phyloP scores from a whole-genome alignment of 1,140 invertebrate species.

The Harpegnathos saltator region DNA sequence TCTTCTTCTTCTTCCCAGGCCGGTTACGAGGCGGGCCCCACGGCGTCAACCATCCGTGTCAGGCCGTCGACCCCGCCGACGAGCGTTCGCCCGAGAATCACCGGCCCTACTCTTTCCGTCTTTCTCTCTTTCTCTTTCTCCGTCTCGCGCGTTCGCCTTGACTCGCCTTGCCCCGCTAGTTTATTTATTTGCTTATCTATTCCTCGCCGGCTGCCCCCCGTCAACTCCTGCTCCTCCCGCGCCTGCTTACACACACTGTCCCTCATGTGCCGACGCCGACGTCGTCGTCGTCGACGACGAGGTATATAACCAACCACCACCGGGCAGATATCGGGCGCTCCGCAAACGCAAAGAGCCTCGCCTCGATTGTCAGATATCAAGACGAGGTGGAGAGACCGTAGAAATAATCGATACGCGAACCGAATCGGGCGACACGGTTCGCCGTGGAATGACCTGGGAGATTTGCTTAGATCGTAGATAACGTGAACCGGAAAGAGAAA shows the following conservation, averaged over 20 bases:
- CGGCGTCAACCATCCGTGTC: conserved; percentile 83
- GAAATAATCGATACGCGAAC: conserved; percentile 71
- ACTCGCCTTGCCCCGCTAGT: conserved; percentile 77
- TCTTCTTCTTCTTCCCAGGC: conserved; percentile 74
- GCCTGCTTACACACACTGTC: background rate
- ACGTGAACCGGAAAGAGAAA: background rate
- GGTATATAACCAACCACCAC: conserved; percentile 53
- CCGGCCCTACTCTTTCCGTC: conserved; percentile 67
- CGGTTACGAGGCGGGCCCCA: conserved; percentile 78
- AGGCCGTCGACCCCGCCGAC: conserved; percentile 81
- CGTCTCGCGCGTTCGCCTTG: conserved; percentile 30
- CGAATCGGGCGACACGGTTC: conserved; percentile 59
- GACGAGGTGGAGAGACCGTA: conserved; percentile 41
- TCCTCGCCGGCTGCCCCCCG: conserved; percentile 55
- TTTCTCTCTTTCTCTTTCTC: conserved; percentile 61
- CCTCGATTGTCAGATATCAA: conserved; percentile 65
- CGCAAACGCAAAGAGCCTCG: conserved; percentile 47
- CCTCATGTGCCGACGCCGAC: background rate
- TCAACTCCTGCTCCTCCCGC: conserved; percentile 5
- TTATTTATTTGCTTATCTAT: conserved; percentile 83
- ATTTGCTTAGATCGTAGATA: conserved; percentile 74
- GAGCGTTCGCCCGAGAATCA: conserved; percentile 80
- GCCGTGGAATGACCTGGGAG: conserved; percentile 63
- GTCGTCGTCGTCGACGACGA: conserved; percentile 16
- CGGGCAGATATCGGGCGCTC: conserved; percentile 52